A percentile compares a stretch with the other conserved stretches of the same genome.
Evolutionary conservation across 2,888 invertebrate genomes (phyloP).

Genomic region (Andrena bicolor): DNA sequence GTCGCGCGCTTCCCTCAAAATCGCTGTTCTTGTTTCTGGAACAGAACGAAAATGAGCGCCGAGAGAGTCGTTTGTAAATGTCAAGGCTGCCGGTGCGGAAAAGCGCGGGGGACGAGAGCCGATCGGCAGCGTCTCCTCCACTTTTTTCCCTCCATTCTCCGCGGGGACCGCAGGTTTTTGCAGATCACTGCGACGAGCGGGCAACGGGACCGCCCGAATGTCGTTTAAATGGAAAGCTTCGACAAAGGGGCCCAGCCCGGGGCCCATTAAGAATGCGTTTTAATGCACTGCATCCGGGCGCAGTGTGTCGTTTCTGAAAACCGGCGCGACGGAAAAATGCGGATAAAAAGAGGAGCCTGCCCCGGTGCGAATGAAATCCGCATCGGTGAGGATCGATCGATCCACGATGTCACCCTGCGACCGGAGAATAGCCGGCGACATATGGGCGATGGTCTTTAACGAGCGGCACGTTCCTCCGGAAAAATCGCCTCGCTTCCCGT

Average conservation of each 20-base stretch:
- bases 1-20: no score
- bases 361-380: slow-evolving; percentile 52
- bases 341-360: slow-evolving; percentile 33
- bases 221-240: slow-evolving; percentile 62
- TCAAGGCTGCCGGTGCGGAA: not conserved
- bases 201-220: slow-evolving; percentile 34
- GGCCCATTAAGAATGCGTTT: slow-evolving; percentile 70
- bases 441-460: slow-evolving; percentile 49
- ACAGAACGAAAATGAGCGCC: not conserved
- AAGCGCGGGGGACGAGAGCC: not conserved
- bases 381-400: slow-evolving; percentile 64
- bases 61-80: slow-evolving; percentile 3
- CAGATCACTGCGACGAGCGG: slow-evolving; percentile 58
- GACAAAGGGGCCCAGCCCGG: slow-evolving; percentile 57
- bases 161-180: slow-evolving; percentile 49
- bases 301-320: slow-evolving; percentile 37
- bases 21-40: not conserved
- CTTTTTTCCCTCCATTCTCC: slow-evolving; percentile 21
- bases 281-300: slow-evolving; percentile 68
- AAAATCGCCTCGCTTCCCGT: slow-evolving; percentile 17
- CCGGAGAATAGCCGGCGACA: slow-evolving; percentile 46
- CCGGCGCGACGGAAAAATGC: slow-evolving; percentile 41
- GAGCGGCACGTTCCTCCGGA: slow-evolving; percentile 43
- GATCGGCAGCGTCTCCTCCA: not conserved
- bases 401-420: slow-evolving; percentile 67